These are phyloP conservation scores for Drosophila koepferae DNA, from an alignment of 2,888 invertebrate species.

Conservation along the genomic window DNA sequence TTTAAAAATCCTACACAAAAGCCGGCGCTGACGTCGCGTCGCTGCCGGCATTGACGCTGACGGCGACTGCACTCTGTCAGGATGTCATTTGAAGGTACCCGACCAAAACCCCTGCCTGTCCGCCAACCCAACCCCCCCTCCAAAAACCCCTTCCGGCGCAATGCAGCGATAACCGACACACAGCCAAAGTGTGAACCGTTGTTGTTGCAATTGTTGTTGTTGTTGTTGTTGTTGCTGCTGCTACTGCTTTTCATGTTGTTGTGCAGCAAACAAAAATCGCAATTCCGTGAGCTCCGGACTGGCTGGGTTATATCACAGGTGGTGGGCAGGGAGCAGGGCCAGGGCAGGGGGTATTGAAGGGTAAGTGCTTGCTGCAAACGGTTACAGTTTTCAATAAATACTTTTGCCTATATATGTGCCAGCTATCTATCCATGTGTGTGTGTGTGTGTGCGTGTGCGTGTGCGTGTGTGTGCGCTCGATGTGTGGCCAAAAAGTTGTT, in stretches of 20 bases:
- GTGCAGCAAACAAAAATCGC: slow-evolving; percentile 59
- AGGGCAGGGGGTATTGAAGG: slow-evolving; percentile 13
- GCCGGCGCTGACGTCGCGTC: slow-evolving; percentile 44
- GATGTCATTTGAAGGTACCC: slow-evolving; percentile 58
- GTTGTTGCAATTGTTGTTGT: slow-evolving; percentile 2
- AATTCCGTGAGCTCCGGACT: slow-evolving; percentile 41
- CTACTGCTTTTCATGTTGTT: slow-evolving; percentile 26
- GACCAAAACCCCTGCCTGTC: slow-evolving; percentile 24
- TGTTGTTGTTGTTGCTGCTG: slow-evolving; percentile 2
- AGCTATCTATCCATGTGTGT: slow-evolving; percentile 9
- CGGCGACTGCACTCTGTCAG: slow-evolving; percentile 51
- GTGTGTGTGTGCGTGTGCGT: slow-evolving; percentile 8
- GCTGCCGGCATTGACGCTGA: slow-evolving; percentile 19
- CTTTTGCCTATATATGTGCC: slow-evolving; percentile 60
- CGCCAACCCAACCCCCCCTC: neutral
- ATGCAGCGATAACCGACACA: slow-evolving; percentile 68
- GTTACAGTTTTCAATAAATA: slow-evolving; percentile 79
- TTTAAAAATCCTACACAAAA: slow-evolving; percentile 72
- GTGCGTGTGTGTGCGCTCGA: slow-evolving; percentile 16
- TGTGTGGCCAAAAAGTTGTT: slow-evolving; percentile 65
- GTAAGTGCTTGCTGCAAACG: slow-evolving; percentile 74
- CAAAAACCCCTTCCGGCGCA: slow-evolving; percentile 18
- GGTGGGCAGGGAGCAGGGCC: neutral
- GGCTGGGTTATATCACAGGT: slow-evolving; percentile 23
- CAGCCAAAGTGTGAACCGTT: slow-evolving; percentile 68